Evolutionary conservation across 2,888 invertebrate species (phyloP).

Genomic region (Hanleya hanleyi): DNA sequence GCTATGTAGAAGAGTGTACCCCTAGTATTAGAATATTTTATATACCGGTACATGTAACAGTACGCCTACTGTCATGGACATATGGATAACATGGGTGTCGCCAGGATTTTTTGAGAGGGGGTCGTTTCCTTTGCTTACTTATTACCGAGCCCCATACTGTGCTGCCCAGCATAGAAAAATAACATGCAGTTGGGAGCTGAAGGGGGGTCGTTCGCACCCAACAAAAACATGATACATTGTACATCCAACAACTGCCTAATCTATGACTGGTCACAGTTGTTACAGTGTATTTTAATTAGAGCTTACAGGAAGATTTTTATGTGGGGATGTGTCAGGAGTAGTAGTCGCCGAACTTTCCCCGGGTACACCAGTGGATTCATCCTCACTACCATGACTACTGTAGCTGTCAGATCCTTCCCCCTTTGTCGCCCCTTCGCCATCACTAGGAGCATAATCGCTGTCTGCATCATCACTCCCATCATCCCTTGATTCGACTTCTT

Average conservation of each 20-base stretch:
- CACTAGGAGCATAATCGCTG: conserved; percentile 66
- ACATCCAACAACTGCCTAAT: background rate
- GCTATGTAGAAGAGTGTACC: too few species aligned
- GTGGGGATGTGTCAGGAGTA: conserved; percentile 42
- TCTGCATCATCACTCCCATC: conserved; percentile 42
- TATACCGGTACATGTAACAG: too few species aligned
- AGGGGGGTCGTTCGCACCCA: too few species aligned
- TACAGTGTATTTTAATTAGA: background rate
- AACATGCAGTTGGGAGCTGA: too few species aligned
- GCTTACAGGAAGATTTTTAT: conserved; percentile 50
- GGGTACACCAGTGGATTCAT: background rate
- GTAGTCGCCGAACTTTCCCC: conserved; percentile 18
- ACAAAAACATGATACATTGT: too few species aligned
- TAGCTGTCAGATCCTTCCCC: background rate
- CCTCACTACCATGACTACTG: background rate
- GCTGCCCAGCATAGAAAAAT: too few species aligned
- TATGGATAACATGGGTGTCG: too few species aligned
- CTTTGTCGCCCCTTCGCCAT: conserved; percentile 40
- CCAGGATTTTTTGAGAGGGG: too few species aligned
- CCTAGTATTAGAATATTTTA: too few species aligned
- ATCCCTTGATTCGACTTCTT: conserved; percentile 16
- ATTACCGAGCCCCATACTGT: too few species aligned
- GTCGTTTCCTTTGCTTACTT: too few species aligned
- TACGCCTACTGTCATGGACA: too few species aligned
- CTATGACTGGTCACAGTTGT: background rate